Evolutionary conservation across 2,888 invertebrate species (phyloP), one percentile per base, ranked within the genome.

Genomic region (Chrysolina haemoptera): DNA sequence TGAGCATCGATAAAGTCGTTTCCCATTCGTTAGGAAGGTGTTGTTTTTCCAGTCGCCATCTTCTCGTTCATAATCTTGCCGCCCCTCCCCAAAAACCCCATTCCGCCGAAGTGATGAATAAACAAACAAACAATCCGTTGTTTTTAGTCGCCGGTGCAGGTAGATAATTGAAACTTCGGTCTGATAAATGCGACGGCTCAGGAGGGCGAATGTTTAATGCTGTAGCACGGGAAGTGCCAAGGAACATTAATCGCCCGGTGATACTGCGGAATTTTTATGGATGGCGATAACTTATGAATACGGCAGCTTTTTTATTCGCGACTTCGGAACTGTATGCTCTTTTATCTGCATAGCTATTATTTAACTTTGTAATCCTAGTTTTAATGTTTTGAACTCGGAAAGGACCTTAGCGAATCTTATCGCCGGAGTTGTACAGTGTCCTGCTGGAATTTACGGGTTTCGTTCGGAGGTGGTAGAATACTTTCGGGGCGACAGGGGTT

Each of bases 211-310:
- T 83, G 83, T 84, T 84, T 83, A 84, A 84, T 84, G 83, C 82
- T 78, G 81, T 82, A 82, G 84, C 83, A 84, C 83, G 84, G 84
- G 80, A 81, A 83, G 83, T 81, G 83, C 81, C 81, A 84, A 84
- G 84, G 84, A 83, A 84, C 84, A 84, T 84, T 83, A 84, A 84
- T 84, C 84, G 83, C 81, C 77, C 79, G 77, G 76, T 81, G 81
- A 83, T 82, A 79, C 82, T 78, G 80, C 79, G 65, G 82, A 78
- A 83, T 82, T 83, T 82, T 84, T 83, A 83, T 82, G 79, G 79
- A 71, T 62, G 74, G 77, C 80, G 81, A 83, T 84, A 84, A 84
- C 82, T 84, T 83, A 82, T 81, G 80, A 75, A 75, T 75, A 78
- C 79, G 70, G 74, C 62, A 66, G 71, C 72, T 81, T 82, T 81